Evolutionary conservation across 2,113 vertebrate genomes (phyloP).

Genomic region (Elanoides forficatus): DNA sequence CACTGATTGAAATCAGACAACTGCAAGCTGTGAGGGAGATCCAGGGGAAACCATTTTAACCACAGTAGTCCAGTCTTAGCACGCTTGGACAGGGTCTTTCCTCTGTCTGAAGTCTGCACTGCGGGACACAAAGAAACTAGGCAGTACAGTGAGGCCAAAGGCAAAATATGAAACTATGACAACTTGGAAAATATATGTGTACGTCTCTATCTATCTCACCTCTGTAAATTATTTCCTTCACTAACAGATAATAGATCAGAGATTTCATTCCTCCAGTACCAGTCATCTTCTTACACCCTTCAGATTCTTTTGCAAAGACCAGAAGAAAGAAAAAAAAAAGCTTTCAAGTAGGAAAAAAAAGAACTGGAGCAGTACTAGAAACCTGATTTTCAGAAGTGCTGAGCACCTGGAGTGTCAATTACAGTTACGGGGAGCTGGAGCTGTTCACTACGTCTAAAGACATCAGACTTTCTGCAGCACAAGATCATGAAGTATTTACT

Average conservation of each 20-base stretch:
- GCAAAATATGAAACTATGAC: conserved; percentile 2
- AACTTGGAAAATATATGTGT: neutral
- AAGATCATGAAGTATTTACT: neutral
- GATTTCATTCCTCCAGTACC: neutral
- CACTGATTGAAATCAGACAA: conserved; percentile 86
- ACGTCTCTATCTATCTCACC: conserved; percentile 16
- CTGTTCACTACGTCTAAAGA: neutral
- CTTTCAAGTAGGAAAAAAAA: neutral
- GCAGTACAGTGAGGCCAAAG: neutral
- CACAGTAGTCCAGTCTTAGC: conserved; percentile 66
- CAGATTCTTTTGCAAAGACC: neutral
- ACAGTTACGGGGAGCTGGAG: neutral
- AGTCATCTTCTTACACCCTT: neutral
- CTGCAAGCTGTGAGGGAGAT: conserved; percentile 77
- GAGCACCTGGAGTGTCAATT: conserved; percentile 18
- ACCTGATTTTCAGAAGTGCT: conserved; percentile 14
- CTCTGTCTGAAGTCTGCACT: conserved; percentile 46
- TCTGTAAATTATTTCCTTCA: conserved; percentile 47
- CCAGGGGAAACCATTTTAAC: conserved; percentile 74
- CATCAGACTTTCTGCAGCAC: neutral
- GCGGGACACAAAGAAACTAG: conserved; percentile 29
- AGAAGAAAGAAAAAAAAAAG: neutral
- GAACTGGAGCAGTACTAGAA: neutral
- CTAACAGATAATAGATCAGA: neutral
- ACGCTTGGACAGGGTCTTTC: conserved; percentile 60